Base-by-base conservation (phyloP, 2,888 invertebrate species). In the Oeneis ivallda region DNA sequence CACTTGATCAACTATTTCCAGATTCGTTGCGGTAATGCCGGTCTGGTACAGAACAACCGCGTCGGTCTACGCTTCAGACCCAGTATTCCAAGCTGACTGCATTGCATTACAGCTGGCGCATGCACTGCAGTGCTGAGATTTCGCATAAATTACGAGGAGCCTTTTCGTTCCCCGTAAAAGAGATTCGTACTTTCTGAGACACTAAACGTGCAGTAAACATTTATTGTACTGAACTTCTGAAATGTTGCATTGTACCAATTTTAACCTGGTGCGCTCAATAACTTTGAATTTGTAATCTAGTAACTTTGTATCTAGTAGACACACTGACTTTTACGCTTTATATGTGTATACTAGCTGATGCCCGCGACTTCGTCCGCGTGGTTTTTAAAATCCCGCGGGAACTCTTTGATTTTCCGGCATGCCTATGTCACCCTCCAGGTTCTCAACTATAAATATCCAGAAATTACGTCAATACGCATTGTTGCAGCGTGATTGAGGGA, bases 121-220 rank as follows among this genome's bases (percentile, higher is more conserved):
- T 54, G 9, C 37, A 54, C 54, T 54, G 54, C 54, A 54, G 37
- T 54, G 54, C 54, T 39, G 54, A 54, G 34, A 54, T 54, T 37
- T 54, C 54, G 37, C 54, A 54, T 54, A 54, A 54, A 54, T 54
- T 54, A 54, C 54, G 37, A 37, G 15, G 11, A 37, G 17, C 54
- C 54, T 54, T 54, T 39, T 54, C 54, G 54, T 54, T 54, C 17
- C 54, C 37, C 54, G 37, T 54, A 9, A 54, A 54, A 54, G 37
- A 54, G 54, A 54, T 54, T 34, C 53, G 15, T 34, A 34, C 10
- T 26, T 54, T 54, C 37, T 54, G 11, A 54, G 37, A 54, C 15
- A 17, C 37, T 54, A 54, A 54, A 15, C 54, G 17, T 39, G 54
- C 54, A 10, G 54, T 54, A 54, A 37, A 37, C 37, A 37, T 54